These are phyloP conservation scores for Myotis vivesi DNA, from an alignment of 2,797 vertebrate species.

Conservation along the genomic window DNA sequence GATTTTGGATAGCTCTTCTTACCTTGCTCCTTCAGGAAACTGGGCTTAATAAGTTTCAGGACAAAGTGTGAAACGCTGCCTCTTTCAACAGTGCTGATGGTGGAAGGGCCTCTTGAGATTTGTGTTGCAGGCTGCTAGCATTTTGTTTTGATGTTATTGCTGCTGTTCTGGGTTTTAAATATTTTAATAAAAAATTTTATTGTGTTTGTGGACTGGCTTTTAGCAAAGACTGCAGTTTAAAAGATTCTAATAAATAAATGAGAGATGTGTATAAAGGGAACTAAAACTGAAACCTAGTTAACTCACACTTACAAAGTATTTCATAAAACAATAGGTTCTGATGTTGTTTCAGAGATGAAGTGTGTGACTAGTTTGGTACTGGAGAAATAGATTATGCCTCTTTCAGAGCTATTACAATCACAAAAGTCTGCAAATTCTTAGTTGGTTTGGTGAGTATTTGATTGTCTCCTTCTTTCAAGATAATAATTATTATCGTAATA, in stretches of 20 bases:
- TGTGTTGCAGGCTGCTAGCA: slow-evolving; percentile 33
- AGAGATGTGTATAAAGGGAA: slow-evolving; percentile 41
- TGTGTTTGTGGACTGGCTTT: slow-evolving; percentile 68
- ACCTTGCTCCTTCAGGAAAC: neutral
- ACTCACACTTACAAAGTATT: neutral
- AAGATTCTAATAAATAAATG: slow-evolving; percentile 61
- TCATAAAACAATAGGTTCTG: neutral
- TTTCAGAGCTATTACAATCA: neutral
- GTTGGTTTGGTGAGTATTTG: slow-evolving; percentile 6
- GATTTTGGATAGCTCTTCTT: neutral
- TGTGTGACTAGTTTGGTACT: neutral
- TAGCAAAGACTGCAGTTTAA: slow-evolving; percentile 59
- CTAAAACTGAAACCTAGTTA: slow-evolving; percentile 33
- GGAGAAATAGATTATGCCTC: neutral
- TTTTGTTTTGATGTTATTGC: slow-evolving; percentile 63
- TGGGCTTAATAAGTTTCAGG: slow-evolving; percentile 22
- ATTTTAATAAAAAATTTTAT: slow-evolving; percentile 79
- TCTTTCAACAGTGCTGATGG: neutral
- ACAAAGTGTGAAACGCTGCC: neutral
- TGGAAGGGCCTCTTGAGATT: slow-evolving; percentile 55
- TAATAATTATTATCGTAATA: neutral
- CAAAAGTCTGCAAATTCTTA: neutral
- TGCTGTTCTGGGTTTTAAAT: slow-evolving; percentile 72
- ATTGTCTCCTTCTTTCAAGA: neutral
- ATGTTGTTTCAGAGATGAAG: neutral